A percentile compares a stretch with the other conserved stretches of the same genome.
phyloP scores from a whole-genome alignment of 2,113 vertebrate genomes.

The Pandion haliaetus region DNA sequence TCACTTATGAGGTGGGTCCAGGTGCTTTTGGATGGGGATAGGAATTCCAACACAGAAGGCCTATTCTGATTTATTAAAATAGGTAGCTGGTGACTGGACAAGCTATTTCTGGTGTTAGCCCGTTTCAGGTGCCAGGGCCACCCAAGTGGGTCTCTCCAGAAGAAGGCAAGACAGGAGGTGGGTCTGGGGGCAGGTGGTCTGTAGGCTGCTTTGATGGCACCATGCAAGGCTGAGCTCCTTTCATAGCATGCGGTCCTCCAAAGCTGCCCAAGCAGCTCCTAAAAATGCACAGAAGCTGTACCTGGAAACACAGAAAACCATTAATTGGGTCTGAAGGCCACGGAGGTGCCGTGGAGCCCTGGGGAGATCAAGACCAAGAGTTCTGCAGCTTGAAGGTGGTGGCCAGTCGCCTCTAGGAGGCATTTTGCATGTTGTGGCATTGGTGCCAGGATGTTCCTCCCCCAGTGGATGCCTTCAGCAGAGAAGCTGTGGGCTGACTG shows the following conservation, averaged over 20 bases:
- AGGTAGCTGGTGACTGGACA: not conserved
- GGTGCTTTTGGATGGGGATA: not conserved
- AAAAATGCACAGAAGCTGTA: not conserved
- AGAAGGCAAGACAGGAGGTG: not conserved
- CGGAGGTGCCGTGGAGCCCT: not conserved
- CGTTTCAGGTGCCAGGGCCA: not conserved
- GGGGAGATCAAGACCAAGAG: not conserved
- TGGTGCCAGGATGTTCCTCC: not conserved
- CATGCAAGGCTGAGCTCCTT: not conserved
- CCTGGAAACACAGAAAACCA: not conserved
- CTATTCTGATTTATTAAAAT: not conserved
- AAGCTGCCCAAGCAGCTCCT: not conserved
- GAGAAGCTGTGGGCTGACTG: not conserved
- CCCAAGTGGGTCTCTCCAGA: not conserved
- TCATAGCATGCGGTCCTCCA: accelerated
- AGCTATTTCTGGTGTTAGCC: not conserved
- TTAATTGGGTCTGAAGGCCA: not conserved
- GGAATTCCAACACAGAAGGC: not conserved
- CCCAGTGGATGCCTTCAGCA: not conserved
- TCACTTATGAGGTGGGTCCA: not conserved
- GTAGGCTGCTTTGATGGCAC: not conserved
- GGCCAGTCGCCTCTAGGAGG: not conserved
- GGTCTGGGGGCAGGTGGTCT: not conserved
- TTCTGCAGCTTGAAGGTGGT: not conserved
- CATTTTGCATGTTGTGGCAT: accelerated